phyloP scores from a whole-genome alignment of 2,888 invertebrate genomes.

The Meganola albula region DNA sequence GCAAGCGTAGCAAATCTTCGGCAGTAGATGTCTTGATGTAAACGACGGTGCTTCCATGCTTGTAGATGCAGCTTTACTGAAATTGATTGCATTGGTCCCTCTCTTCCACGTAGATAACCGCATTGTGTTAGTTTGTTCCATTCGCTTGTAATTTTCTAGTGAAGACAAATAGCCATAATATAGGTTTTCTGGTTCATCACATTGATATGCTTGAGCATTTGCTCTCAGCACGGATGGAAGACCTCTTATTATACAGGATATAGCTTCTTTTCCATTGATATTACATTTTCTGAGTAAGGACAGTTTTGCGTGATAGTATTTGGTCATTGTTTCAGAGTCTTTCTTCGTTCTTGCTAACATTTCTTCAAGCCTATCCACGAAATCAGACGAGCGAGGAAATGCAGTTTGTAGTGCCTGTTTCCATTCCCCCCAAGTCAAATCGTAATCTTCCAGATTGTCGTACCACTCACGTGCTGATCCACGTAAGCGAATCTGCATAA shows the following conservation, averaged over 20 bases:
- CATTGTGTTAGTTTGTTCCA: background rate
- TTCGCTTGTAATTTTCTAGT: background rate
- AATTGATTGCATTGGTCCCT: too few relatives aligned
- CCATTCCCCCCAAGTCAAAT: constrained; percentile 29
- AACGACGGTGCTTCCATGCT: too few relatives aligned
- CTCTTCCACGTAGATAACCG: too few relatives aligned
- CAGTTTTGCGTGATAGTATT: constrained; percentile 30
- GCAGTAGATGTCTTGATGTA: too few relatives aligned
- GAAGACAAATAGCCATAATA: background rate
- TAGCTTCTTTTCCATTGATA: constrained; percentile 19
- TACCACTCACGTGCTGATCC: constrained; percentile 28
- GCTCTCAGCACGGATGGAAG: constrained; percentile 18
- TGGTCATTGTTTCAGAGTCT: constrained; percentile 30
- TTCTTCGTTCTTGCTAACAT: constrained; percentile 27
- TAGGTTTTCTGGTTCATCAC: constrained; percentile 19
- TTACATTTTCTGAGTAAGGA: constrained; percentile 26
- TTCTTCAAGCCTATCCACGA: constrained; percentile 27
- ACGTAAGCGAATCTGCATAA: constrained; percentile 25
- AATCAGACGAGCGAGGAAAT: constrained; percentile 28
- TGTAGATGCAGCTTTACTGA: too few relatives aligned
- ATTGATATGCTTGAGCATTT: constrained; percentile 25
- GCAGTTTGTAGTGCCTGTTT: constrained; percentile 21
- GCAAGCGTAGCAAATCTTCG: too few relatives aligned
- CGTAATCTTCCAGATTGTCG: constrained; percentile 19
- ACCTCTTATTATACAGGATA: constrained; percentile 22